Evolutionary conservation across 2,113 vertebrate genomes (phyloP).

Genomic region (Anoura caudifer): DNA sequence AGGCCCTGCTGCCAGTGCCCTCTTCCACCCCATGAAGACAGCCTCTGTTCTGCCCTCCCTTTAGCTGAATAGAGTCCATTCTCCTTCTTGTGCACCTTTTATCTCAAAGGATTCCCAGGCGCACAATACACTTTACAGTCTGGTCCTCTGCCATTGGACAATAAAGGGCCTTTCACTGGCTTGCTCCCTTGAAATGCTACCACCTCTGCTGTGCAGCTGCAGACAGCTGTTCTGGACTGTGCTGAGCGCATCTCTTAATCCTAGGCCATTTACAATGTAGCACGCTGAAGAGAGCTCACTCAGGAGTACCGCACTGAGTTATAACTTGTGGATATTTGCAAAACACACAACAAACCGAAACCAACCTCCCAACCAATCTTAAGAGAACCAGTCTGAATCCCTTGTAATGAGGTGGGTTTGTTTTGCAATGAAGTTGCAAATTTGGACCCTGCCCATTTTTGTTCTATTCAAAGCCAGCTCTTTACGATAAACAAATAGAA

Average conservation of each 20-base stretch:
- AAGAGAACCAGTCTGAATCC: background rate
- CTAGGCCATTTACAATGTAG: background rate
- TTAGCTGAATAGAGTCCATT: constrained; percentile 58
- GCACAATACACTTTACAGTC: constrained; percentile 6
- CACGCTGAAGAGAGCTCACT: background rate
- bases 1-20: background rate
- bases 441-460: background rate
- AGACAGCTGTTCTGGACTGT: constrained; percentile 18
- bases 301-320: background rate
- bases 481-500: background rate
- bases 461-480: background rate
- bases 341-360: background rate
- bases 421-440: background rate
- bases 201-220: constrained; percentile 40
- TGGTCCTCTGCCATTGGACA: background rate
- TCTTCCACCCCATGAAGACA: constrained; percentile 45
- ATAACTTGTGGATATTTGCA: background rate
- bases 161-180: constrained; percentile 55
- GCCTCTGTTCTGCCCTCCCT: constrained; percentile 55
- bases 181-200: constrained; percentile 15
- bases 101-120: constrained; percentile 39
- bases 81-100: constrained; percentile 53
- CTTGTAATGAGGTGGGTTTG: background rate
- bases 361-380: background rate
- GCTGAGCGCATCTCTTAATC: background rate